These are phyloP conservation scores for Uria aalge DNA, from an alignment of 2,113 vertebrate genomes.

Conservation along the genomic window DNA sequence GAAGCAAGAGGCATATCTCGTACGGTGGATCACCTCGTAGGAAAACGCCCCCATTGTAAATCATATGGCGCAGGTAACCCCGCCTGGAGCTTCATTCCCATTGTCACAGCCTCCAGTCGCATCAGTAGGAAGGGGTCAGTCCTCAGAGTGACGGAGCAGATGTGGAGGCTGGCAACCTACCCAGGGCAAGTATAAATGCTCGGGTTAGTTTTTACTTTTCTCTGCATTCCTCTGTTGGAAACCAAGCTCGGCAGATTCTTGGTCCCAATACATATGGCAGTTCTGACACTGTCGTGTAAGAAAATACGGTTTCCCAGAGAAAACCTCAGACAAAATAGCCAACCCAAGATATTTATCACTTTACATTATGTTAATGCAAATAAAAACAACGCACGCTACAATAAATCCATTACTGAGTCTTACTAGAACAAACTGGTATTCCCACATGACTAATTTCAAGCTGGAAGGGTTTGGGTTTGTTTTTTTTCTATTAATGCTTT, in stretches of 20 bases:
- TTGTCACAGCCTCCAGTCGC: background rate
- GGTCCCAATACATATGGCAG: background rate
- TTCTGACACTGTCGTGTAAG: background rate
- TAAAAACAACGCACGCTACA: background rate
- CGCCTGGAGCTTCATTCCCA: rapidly evolving
- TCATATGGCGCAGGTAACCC: rapidly evolving
- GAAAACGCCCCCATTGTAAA: background rate
- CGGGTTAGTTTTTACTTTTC: background rate
- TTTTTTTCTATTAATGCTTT: background rate
- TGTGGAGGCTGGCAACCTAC: background rate
- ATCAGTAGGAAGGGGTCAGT: background rate
- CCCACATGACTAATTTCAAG: background rate
- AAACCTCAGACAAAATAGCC: background rate
- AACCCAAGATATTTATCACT: background rate
- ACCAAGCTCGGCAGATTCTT: background rate
- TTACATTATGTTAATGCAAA: background rate
- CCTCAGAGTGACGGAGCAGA: background rate
- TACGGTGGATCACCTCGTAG: rapidly evolving
- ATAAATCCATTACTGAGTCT: background rate
- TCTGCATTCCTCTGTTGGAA: background rate
- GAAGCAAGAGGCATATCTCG: background rate
- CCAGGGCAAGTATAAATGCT: background rate
- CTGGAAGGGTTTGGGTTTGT: background rate
- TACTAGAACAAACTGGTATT: background rate
- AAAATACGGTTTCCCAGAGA: background rate